A percentile compares a stretch with the other conserved stretches of the same genome.
phyloP scores from a whole-genome alignment of 1,140 invertebrate genomes.

The Dendroctonus ponderosae region DNA sequence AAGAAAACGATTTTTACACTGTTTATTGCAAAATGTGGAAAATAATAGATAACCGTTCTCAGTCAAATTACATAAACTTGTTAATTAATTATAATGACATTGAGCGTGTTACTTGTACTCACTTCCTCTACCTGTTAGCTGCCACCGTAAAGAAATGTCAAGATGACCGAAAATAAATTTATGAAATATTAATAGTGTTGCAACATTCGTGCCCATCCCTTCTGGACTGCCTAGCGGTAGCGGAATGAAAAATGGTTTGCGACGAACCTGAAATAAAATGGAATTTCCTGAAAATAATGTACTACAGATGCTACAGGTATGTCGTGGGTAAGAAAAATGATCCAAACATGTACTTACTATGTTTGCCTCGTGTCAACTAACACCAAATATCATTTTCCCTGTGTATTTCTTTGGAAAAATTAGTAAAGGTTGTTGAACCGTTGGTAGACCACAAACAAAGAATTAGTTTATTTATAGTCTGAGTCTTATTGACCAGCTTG shows the following conservation, averaged over 20 bases:
- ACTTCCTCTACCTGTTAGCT: constrained; percentile 6
- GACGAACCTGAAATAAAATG: constrained; percentile 32
- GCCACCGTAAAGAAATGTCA: constrained; percentile 10
- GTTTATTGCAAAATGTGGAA: too few relatives aligned
- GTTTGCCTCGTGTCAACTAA: too few relatives aligned
- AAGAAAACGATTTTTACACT: too few relatives aligned
- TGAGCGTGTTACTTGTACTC: neutral
- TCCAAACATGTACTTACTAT: constrained; percentile 20
- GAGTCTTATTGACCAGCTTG: too few relatives aligned
- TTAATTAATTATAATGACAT: too few relatives aligned
- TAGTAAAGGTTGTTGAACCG: too few relatives aligned
- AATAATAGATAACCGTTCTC: too few relatives aligned
- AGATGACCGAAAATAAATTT: constrained; percentile 30
- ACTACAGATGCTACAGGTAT: constrained; percentile 35
- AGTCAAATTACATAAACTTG: too few relatives aligned
- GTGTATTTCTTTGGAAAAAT: too few relatives aligned
- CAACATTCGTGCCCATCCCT: constrained; percentile 27
- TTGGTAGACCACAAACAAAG: too few relatives aligned
- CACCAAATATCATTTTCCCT: too few relatives aligned
- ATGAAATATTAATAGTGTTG: constrained; percentile 36
- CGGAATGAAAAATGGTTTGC: constrained; percentile 32
- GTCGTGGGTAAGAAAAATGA: constrained; percentile 31
- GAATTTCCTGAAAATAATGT: constrained; percentile 36
- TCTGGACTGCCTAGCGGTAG: constrained; percentile 13
- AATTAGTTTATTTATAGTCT: too few relatives aligned